phyloP scores from a whole-genome alignment of 2,113 vertebrate species.

The Hoplias malabaricus region DNA sequence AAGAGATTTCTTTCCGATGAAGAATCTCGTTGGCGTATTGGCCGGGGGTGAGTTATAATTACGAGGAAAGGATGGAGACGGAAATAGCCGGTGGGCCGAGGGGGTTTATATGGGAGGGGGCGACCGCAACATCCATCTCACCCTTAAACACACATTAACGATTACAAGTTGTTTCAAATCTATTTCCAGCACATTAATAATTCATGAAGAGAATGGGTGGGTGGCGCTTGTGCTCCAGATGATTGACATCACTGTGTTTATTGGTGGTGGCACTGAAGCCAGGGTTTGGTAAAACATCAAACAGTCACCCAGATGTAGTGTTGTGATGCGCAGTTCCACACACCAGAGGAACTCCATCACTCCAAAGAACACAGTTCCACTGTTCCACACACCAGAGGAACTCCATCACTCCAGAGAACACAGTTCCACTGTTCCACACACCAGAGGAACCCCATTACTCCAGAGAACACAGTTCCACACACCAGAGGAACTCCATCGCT shows the following conservation, averaged over 20 bases:
- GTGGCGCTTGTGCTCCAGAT: constrained; percentile 9
- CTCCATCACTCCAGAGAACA: no score
- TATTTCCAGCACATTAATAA: constrained; percentile 25
- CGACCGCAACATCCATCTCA: constrained; percentile 19
- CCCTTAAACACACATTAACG: constrained; percentile 23
- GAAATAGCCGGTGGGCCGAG: not conserved
- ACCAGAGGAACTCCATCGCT: no score
- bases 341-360: no score
- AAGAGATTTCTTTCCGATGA: constrained; percentile 23
- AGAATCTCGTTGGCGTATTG: constrained; percentile 18
- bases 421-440: no score
- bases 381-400: no score
- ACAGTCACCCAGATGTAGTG: no score
- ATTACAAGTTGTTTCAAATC: constrained; percentile 30
- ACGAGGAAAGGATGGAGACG: not conserved
- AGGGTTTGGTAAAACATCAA: no score
- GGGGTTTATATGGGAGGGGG: constrained; percentile 19
- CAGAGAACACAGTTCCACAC: no score
- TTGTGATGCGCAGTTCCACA: no score
- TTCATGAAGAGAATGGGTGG: constrained; percentile 12
- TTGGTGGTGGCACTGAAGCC: no score
- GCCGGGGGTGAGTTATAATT: constrained; percentile 4
- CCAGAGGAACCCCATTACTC: no score
- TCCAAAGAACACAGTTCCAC: no score
- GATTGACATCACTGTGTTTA: constrained; percentile 18